Conservation (phyloP, 2,797 vertebrate species). For the Apodemus agrarius region DNA sequence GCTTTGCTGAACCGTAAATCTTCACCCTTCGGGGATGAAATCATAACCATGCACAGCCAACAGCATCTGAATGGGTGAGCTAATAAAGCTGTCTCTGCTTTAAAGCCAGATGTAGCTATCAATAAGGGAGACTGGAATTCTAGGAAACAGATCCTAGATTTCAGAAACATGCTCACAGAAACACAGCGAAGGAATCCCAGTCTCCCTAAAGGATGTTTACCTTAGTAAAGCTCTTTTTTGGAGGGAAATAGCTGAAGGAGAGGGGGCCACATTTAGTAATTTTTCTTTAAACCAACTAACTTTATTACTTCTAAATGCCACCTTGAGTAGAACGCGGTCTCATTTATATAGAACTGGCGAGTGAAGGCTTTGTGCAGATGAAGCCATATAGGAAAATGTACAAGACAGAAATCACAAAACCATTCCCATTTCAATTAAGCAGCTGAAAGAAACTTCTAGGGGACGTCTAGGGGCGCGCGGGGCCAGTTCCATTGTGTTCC, state of each 20-base stretch:
- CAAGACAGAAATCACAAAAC: conserved; percentile 20
- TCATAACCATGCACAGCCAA: conserved; percentile 25
- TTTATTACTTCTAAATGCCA: conserved; percentile 32
- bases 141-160: neutral
- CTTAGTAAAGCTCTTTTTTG: neutral
- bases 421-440: conserved; percentile 10
- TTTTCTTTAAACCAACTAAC: conserved; percentile 47
- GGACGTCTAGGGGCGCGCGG: neutral
- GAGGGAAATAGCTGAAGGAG: too few species aligned
- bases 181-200: neutral
- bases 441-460: conserved; percentile 6
- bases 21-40: conserved; percentile 37
- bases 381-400: neutral
- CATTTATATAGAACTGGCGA: neutral
- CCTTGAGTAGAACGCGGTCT: neutral
- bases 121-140: neutral
- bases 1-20: conserved; percentile 3
- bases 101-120: conserved; percentile 24
- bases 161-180: conserved; percentile 35
- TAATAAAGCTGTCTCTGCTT: conserved; percentile 31
- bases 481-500: neutral
- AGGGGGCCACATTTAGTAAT: neutral
- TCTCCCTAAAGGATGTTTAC: conserved; percentile 20
- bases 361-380: neutral
- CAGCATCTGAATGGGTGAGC: neutral